Base-by-base conservation (phyloP, 1,140 invertebrate species). In the Leptopilina boulardi region DNA sequence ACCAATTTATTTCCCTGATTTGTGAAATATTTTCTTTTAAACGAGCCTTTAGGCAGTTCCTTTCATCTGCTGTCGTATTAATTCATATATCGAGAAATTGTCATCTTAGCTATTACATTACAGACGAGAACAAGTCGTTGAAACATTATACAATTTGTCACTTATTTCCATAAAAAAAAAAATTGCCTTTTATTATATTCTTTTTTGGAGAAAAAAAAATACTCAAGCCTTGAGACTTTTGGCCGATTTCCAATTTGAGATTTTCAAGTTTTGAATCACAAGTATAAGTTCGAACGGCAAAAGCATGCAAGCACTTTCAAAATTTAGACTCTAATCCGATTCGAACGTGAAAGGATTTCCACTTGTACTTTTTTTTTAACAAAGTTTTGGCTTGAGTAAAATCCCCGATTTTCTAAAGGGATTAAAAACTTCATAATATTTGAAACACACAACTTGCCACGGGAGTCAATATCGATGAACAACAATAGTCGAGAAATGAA, bases 371-470 rank as follows among this genome's bases (percentile, higher is more conserved):
- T n/a, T n/a, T n/a, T n/a, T n/a, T 66, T 23, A n/a, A 26, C 23
- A 66, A 34, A 66, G 26, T 66, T n/a, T n/a, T 34, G 26, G 11
- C 4, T 30, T 30, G 13, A 66, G 26, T 66, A 66, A 66, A 66
- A 66, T 66, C 59, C 59, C 23, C 23, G 15, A 26, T 66, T n/a
- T 66, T 59, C 23, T 4, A 26, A 2, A 0, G 15, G n/a, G 59
- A 66, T n/a, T 66, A 66, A 34, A 26, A 66, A 66, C 59, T 66
- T 66, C 59, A 34, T 30, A n/a, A n/a, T n/a, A 66, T 66, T 15
- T 3, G 23, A 66, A 30, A 66, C 23, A 66, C 3, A 34, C 34
- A 30, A 23, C 23, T 0, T 56, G 54, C 54, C 54, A 11, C 56
- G 6, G n/a, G 1, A 51, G 47, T 15, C 47, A 51, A 51, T n/a